Percentiles rank a stretch among this genome's conserved stretches.
Conservation (phyloP, 2,797 vertebrate genomes). For the Ficedula albicollis region DNA sequence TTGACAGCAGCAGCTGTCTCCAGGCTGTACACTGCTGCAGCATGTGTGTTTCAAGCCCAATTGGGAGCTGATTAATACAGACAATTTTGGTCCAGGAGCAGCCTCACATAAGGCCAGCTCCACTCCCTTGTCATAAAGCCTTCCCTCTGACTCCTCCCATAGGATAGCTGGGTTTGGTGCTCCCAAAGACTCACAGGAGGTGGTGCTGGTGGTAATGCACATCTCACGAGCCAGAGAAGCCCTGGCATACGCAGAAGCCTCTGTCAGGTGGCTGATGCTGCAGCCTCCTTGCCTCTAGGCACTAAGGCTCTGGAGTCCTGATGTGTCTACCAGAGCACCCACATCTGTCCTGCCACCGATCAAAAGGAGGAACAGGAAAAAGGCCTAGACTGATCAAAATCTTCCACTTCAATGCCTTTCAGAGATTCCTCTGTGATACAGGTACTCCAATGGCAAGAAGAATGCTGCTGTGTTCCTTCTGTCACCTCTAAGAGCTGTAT, state of each 20-base stretch:
- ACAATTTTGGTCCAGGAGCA: neutral
- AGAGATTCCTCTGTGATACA: neutral
- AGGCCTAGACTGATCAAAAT: neutral
- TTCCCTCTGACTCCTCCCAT: neutral
- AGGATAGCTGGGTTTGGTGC: neutral
- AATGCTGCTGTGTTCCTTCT: neutral
- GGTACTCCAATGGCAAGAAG: rapidly evolving
- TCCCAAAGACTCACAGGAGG: neutral
- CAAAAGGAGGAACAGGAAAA: neutral
- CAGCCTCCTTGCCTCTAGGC: neutral
- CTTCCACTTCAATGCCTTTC: neutral
- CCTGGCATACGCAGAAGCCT: neutral
- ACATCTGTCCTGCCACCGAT: neutral
- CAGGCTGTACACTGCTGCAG: neutral
- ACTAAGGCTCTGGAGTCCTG: neutral
- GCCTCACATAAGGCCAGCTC: neutral
- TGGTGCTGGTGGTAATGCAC: neutral
- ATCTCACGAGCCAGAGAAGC: neutral
- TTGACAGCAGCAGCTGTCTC: neutral
- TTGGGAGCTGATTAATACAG: neutral
- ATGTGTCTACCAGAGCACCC: neutral
- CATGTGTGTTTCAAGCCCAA: neutral
- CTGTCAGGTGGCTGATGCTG: neutral
- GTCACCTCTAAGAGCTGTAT: neutral
- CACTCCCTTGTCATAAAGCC: neutral